A percentile compares a stretch with the other conserved stretches of the same genome.
Conservation (phyloP, 2,888 invertebrate species). For the Microctonus aethiopoides region DNA sequence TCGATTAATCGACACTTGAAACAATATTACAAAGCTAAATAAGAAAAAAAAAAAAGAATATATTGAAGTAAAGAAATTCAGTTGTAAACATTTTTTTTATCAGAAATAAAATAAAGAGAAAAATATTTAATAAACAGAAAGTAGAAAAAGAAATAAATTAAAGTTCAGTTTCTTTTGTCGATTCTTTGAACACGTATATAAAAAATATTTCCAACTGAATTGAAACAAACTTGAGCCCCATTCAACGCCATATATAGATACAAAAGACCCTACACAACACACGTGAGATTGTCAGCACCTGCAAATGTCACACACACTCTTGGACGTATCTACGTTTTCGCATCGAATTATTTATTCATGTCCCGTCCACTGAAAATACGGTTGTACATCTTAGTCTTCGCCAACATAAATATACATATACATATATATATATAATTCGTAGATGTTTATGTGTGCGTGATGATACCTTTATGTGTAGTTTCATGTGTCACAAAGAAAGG, state of each 20-base stretch:
- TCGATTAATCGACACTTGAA: neutral
- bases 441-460: neutral
- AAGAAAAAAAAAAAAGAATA: neutral
- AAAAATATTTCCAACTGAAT: neutral
- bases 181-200: too few relatives aligned
- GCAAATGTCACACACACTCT: slow-evolving; percentile 32
- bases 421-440: neutral
- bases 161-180: too few relatives aligned
- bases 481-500: neutral
- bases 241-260: slow-evolving; percentile 7
- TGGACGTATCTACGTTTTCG: slow-evolving; percentile 33
- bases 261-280: slow-evolving; percentile 19
- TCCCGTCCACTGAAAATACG: slow-evolving; percentile 19
- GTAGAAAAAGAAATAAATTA: too few relatives aligned
- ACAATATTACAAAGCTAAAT: neutral
- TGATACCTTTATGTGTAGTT: neutral
- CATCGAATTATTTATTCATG: slow-evolving; percentile 44
- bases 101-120: neutral
- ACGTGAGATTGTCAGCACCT: slow-evolving; percentile 45
- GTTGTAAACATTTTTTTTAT: neutral
- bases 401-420: neutral
- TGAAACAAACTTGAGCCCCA: slow-evolving; percentile 13
- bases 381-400: slow-evolving; percentile 16
- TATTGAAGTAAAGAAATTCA: neutral
- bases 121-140: too few relatives aligned